Percentiles rank a stretch among this genome's conserved stretches.
These are phyloP conservation scores for Meandrina meandrites DNA, from an alignment of 92 coral and sea anemone genomes.

Conservation along the genomic window DNA sequence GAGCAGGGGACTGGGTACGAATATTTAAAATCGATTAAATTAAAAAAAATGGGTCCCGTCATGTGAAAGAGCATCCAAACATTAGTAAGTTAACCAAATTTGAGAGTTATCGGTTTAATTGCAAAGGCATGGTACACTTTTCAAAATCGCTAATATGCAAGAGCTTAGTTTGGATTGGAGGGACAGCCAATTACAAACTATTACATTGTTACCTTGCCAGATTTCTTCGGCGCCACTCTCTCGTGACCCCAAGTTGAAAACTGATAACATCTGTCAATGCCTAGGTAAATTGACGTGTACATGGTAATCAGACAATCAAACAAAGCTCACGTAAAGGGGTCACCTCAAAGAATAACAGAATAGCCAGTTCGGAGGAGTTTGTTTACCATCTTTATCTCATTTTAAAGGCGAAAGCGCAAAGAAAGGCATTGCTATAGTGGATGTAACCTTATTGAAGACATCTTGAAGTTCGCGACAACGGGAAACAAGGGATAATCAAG, in stretches of 20 bases:
- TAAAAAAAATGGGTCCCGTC: too few relatives aligned
- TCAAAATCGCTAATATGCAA: too few relatives aligned
- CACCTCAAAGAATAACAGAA: background rate
- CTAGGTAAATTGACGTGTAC: conserved; percentile 5
- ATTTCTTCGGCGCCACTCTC: background rate
- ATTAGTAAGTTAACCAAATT: too few relatives aligned
- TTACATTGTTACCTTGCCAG: background rate
- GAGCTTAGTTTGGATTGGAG: too few relatives aligned
- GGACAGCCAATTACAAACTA: background rate
- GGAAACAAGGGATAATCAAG: background rate
- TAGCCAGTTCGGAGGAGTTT: background rate
- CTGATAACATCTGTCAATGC: conserved; percentile 1
- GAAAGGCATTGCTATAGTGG: background rate
- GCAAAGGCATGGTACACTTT: too few relatives aligned
- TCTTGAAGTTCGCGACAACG: background rate
- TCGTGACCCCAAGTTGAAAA: conserved; percentile 10
- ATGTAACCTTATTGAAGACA: background rate
- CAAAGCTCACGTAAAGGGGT: background rate
- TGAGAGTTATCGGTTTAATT: too few relatives aligned
- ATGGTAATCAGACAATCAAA: conserved; percentile 3
- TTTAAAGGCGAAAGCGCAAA: background rate
- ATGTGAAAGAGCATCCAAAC: too few relatives aligned
- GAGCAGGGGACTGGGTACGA: too few relatives aligned
- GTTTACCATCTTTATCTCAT: background rate
- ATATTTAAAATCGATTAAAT: too few relatives aligned